Evolutionary conservation across 2,888 invertebrate genomes (phyloP).

Genomic region (Brachycybe producta): DNA sequence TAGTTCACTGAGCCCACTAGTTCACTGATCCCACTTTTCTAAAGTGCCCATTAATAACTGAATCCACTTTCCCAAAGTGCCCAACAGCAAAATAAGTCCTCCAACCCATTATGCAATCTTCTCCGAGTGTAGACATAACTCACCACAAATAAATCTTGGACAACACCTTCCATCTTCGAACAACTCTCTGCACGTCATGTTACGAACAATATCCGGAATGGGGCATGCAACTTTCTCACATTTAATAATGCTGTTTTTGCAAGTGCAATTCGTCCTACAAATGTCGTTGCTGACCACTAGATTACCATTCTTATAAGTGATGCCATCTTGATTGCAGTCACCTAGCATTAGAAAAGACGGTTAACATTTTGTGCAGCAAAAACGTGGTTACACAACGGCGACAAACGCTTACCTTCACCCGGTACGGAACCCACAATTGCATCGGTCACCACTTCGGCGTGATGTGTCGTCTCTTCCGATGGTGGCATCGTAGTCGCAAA

Average conservation of each 20-base stretch:
- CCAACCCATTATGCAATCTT: too few species aligned
- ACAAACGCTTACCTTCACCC: constrained; percentile 14
- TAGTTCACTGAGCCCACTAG: too few species aligned
- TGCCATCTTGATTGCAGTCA: constrained; percentile 20
- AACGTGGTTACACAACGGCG: too few species aligned
- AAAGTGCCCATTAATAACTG: too few species aligned
- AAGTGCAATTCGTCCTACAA: constrained; percentile 21
- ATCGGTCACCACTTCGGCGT: constrained; percentile 8
- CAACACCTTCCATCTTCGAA: constrained; percentile 14
- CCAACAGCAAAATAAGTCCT: too few species aligned
- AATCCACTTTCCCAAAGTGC: too few species aligned
- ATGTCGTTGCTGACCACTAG: constrained; percentile 20
- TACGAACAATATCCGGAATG: neutral
- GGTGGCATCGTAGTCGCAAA: too few species aligned
- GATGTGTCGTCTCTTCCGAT: constrained; percentile 20
- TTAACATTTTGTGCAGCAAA: neutral
- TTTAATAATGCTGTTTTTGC: constrained; percentile 15
- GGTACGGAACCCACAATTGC: constrained; percentile 12
- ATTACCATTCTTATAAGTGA: constrained; percentile 19
- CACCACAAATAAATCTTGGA: constrained; percentile 16
- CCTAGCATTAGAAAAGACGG: constrained; percentile 2
- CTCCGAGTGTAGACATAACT: too few species aligned
- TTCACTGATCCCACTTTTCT: too few species aligned
- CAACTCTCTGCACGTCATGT: constrained; percentile 6
- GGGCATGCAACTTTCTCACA: constrained; percentile 14